These are phyloP conservation scores for Smittia aterrima DNA, from an alignment of 2,888 invertebrate genomes.

Conservation along the genomic window DNA sequence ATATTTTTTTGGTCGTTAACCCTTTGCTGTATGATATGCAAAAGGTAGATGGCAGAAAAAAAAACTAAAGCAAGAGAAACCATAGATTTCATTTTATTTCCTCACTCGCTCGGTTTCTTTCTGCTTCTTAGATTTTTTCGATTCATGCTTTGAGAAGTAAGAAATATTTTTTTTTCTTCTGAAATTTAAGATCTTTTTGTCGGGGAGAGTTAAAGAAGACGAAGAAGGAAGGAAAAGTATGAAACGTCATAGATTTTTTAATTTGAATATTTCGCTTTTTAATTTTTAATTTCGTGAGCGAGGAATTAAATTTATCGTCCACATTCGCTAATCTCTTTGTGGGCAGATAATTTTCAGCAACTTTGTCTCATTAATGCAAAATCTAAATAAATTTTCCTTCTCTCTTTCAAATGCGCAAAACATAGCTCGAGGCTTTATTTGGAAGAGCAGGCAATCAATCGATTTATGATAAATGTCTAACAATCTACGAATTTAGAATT, in stretches of 20 bases:
- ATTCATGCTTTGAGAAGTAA: not conserved
- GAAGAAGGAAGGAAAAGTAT: not conserved
- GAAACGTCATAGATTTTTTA: not conserved
- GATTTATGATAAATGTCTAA: too few species aligned
- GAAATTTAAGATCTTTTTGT: not conserved
- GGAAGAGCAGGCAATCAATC: too few species aligned
- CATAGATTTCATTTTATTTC: slow-evolving; percentile 33
- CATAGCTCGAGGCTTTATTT: too few species aligned
- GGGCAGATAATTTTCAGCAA: too few species aligned
- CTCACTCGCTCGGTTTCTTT: not conserved
- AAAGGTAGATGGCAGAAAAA: slow-evolving; percentile 34
- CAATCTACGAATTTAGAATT: too few species aligned
- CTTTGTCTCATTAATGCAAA: too few species aligned
- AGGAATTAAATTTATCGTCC: too few species aligned
- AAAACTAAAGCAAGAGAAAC: slow-evolving; percentile 17
- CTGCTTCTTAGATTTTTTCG: not conserved
- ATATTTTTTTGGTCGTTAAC: slow-evolving; percentile 33
- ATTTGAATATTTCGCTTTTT: not conserved
- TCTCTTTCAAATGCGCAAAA: too few species aligned
- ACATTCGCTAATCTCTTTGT: too few species aligned
- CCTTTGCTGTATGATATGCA: slow-evolving; percentile 13
- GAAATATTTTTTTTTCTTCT: not conserved
- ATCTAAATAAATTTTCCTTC: too few species aligned
- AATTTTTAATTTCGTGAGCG: too few species aligned
- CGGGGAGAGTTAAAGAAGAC: not conserved